These are phyloP conservation scores for Laothoe populi DNA, from an alignment of 2,888 invertebrate genomes.

Conservation along the genomic window DNA sequence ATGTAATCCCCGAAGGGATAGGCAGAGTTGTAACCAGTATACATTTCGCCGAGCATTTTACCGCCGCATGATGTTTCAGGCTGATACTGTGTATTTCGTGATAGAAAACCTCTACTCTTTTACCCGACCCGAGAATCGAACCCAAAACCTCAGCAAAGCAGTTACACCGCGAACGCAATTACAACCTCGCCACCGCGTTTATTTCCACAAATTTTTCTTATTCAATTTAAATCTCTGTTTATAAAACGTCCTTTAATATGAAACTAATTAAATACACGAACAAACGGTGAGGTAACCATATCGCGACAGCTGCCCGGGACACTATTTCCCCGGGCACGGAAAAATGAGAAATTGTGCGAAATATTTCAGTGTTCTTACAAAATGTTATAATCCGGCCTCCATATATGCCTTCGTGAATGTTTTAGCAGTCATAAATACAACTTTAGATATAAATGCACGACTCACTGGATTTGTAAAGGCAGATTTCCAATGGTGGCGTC, in stretches of 20 bases:
- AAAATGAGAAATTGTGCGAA: slow-evolving; percentile 12
- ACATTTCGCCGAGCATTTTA: no score
- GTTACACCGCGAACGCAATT: no score
- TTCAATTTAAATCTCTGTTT: not conserved
- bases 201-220: not conserved
- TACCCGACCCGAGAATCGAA: no score
- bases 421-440: slow-evolving; percentile 11
- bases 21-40: no score
- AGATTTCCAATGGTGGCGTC: no score
- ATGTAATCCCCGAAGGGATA: no score
- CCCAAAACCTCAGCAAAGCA: no score
- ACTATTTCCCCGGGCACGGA: not conserved
- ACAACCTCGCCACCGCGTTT: no score
- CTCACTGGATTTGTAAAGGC: not conserved
- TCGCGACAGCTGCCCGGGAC: not conserved
- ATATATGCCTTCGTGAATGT: slow-evolving; percentile 6
- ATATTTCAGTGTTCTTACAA: slow-evolving; percentile 6
- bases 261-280: not conserved
- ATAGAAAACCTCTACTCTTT: no score
- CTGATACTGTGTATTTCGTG: no score
- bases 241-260: not conserved
- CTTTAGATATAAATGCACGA: not conserved
- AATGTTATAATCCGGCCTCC: not conserved
- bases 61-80: no score
- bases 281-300: not conserved